Evolutionary conservation across 1,140 invertebrate species (phyloP).

Genomic region (Halictus rubicundus): DNA sequence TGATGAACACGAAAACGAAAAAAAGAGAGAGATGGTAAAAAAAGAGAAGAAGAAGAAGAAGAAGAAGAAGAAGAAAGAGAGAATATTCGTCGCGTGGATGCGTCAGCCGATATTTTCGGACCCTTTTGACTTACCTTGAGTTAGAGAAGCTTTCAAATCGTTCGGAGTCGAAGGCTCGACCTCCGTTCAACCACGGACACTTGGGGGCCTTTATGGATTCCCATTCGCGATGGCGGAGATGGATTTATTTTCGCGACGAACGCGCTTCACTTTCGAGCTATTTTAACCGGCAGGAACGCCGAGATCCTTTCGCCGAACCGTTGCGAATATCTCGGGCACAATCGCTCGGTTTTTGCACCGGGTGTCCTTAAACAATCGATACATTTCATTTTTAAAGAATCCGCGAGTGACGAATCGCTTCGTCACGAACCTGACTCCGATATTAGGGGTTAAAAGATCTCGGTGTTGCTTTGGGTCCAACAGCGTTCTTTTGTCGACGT

Average conservation of each 20-base stretch:
- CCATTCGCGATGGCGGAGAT: neutral
- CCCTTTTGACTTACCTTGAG: neutral
- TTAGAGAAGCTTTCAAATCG: slow-evolving; percentile 30
- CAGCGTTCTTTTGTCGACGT: too few relatives aligned
- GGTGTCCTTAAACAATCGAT: too few relatives aligned
- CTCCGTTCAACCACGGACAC: neutral
- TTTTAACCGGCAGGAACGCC: neutral
- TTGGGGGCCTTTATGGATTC: neutral
- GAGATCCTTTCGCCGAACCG: neutral
- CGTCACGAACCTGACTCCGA: too few relatives aligned
- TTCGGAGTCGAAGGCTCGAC: slow-evolving; percentile 2
- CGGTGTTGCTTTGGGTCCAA: too few relatives aligned
- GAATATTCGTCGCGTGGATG: slow-evolving; percentile 20
- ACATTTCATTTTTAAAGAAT: too few relatives aligned
- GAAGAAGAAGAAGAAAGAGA: neutral
- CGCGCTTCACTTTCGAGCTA: neutral
- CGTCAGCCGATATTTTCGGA: slow-evolving; percentile 28
- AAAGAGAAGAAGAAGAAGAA: too few relatives aligned
- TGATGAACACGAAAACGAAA: slow-evolving; percentile 1
- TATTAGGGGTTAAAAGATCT: too few relatives aligned
- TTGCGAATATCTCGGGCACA: neutral
- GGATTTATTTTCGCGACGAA: slow-evolving; percentile 2
- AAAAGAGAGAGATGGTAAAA: too few relatives aligned
- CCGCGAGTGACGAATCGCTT: too few relatives aligned
- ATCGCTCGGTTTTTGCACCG: too few relatives aligned